Base-by-base conservation (phyloP, 1,140 invertebrate genomes). In the Dendroctonus ponderosae region DNA sequence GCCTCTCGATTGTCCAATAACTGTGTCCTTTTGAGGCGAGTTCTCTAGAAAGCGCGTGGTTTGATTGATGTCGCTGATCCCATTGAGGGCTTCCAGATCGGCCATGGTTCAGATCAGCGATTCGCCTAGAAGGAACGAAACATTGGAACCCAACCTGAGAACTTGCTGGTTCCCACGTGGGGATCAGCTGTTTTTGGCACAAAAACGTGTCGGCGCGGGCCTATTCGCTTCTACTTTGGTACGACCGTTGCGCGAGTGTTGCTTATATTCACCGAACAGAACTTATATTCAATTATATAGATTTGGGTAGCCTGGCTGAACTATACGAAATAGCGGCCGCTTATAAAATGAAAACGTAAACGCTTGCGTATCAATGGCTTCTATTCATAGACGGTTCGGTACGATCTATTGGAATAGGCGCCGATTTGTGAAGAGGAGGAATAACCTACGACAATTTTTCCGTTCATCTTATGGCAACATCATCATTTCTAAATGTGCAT, bases 171-270 rank as follows among this genome's bases (percentile, higher is more conserved):
- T 52, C 44, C 53, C 62, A 65, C 62, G 54, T 65, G 64, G 54
- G 38, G 43, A 66, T 66, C 64, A 66, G 64, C 64, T 66, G 64
- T 51, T 60, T 51, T 26, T 12, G 11, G 39, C 40, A 46, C 61
- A 43, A n/a, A 49, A 63, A 53, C 61, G 61, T 46, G 52, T 6
- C 26, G 5, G 12, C 37, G 50, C n/a, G 26, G 26, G 26, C 26
- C 26, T 26, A 3, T 26, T 26, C 26, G 26, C 1, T 26, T 26
- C 26, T 26, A 26, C 26, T 26, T 26, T 26, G 26, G 26, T 26
- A 26, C 26, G 26, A 26, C 26, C 26, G 26, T 26, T 26, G 26
- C 26, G 26, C 26, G 26, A 26, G 26, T 26, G 26, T 26, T 26
- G 26, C 26, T 26, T 26, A 26, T 26, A 26, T 26, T 26, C 1